Conservation (phyloP, 2,797 vertebrate species). For the Tauraco hartlaubi region DNA sequence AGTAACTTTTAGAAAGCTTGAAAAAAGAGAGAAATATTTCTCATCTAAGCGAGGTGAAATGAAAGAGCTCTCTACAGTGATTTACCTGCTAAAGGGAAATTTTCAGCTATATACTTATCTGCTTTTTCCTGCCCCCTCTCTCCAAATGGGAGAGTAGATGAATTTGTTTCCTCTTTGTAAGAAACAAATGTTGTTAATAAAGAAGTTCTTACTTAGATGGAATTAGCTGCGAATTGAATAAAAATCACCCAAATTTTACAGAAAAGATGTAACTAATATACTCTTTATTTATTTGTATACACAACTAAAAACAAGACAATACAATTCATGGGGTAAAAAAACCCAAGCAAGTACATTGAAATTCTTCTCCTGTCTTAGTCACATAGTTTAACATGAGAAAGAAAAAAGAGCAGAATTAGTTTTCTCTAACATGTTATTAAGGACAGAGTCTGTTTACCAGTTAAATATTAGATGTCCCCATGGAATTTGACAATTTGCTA, state of each 20-base stretch:
- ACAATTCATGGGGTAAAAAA: neutral
- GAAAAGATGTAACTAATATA: neutral
- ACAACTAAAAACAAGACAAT: neutral
- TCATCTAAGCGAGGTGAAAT: neutral
- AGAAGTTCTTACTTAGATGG: neutral
- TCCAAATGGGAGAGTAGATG: neutral
- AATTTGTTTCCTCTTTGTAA: neutral
- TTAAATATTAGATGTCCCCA: neutral
- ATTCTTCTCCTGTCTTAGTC: neutral
- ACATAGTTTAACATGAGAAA: neutral
- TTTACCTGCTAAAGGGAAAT: neutral
- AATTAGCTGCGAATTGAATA: neutral
- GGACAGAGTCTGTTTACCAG: neutral
- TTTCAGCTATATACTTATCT: neutral
- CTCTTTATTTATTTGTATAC: slow-evolving; percentile 39
- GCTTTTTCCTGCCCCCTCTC: neutral
- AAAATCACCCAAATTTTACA: neutral
- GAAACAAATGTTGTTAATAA: neutral
- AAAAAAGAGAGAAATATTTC: neutral
- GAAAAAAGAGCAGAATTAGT: neutral
- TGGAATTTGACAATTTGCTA: neutral
- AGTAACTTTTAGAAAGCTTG: neutral
- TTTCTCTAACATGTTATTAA: neutral
- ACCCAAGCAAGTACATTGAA: neutral
- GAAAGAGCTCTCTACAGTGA: neutral